Conservation (phyloP, 2,888 invertebrate species). For the Neoitamus cyanurus region DNA sequence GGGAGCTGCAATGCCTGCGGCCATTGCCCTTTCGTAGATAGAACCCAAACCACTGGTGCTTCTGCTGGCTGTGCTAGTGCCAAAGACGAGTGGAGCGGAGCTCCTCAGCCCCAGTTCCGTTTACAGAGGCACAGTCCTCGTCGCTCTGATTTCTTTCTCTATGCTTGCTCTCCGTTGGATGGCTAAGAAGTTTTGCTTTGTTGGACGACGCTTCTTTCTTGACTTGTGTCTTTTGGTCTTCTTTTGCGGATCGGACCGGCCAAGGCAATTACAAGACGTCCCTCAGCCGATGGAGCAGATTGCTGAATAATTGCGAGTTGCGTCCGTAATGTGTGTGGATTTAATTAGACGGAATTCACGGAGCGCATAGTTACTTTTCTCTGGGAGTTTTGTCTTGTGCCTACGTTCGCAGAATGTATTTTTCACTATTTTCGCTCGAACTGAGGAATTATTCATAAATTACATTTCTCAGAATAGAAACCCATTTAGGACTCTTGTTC, state of each 20-base stretch:
- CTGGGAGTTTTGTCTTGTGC: neutral
- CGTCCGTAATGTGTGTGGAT: neutral
- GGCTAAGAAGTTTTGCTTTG: neutral
- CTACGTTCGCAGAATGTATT: neutral
- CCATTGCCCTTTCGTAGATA: conserved; percentile 36
- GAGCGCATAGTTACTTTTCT: neutral
- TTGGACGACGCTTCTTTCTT: neutral
- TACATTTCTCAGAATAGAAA: neutral
- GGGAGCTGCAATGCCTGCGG: conserved; percentile 30
- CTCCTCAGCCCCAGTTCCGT: neutral
- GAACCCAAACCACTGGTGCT: conserved; percentile 2
- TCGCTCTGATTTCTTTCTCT: conserved; percentile 18
- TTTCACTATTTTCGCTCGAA: neutral
- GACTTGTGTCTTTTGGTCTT: neutral
- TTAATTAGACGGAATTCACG: neutral
- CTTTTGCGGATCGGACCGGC: neutral
- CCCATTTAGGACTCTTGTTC: neutral
- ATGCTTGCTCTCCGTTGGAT: neutral
- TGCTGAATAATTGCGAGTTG: neutral
- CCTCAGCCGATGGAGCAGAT: neutral
- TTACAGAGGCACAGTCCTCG: neutral
- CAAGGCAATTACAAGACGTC: neutral
- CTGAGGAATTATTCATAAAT: neutral
- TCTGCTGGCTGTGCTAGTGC: neutral
- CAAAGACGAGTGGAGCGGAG: neutral